These are phyloP conservation scores for Megaustenia siamemsis DNA, from an alignment of 2,888 invertebrate genomes.

Conservation along the genomic window DNA sequence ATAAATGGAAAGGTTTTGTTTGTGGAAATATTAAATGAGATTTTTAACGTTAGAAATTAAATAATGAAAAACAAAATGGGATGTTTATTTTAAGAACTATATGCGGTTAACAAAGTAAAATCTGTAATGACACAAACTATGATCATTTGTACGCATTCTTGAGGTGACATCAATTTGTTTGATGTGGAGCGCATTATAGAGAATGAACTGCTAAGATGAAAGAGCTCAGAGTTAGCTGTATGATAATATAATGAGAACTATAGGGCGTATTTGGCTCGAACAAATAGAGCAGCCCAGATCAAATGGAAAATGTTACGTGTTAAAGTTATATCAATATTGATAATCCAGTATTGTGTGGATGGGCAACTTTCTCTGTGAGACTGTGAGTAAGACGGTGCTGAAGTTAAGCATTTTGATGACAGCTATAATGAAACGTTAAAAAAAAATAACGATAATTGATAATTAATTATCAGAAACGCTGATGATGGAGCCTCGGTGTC, in stretches of 20 bases:
- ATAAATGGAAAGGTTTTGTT: no score
- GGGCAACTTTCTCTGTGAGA: neutral
- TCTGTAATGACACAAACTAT: slow-evolving; percentile 16
- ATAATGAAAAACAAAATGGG: neutral
- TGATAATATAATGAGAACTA: slow-evolving; percentile 10
- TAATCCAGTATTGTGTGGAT: neutral
- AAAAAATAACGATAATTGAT: no score
- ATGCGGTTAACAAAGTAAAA: neutral
- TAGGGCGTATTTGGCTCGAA: neutral
- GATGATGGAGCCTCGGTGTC: no score
- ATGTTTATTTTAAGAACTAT: neutral
- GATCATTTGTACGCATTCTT: neutral
- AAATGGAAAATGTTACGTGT: neutral
- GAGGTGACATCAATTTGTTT: neutral
- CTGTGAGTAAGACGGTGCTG: no score
- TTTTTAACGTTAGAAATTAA: no score
- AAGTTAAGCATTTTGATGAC: no score
- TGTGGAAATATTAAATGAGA: no score
- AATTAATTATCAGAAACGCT: no score
- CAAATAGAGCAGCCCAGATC: neutral
- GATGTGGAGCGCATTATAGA: neutral
- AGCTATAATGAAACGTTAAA: no score
- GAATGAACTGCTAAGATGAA: neutral
- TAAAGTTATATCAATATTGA: slow-evolving; percentile 23
- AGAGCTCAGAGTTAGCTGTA: neutral